Evolutionary conservation across 2,113 vertebrate species (phyloP).

Genomic region (Amphilophus citrinellus): DNA sequence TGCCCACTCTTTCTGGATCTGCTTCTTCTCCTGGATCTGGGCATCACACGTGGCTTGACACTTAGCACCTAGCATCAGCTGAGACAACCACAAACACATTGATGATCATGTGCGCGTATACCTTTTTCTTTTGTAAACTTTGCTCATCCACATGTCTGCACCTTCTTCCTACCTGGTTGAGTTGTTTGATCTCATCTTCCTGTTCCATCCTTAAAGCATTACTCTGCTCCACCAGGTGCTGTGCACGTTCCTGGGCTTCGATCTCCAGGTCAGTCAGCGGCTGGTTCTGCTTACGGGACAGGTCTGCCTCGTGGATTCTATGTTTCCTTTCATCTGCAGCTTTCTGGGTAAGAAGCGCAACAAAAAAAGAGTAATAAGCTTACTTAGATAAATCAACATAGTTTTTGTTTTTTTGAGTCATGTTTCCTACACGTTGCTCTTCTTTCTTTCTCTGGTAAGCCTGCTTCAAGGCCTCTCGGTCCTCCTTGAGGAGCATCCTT

Average conservation of each 20-base stretch:
- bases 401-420: background rate
- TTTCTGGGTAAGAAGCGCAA: conserved; percentile 64
- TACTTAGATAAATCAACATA: background rate
- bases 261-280: conserved; percentile 84
- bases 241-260: conserved; percentile 79
- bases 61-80: conserved; percentile 87
- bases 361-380: background rate
- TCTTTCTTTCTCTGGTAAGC: conserved; percentile 73
- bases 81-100: background rate
- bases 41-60: conserved; percentile 89
- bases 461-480: conserved; percentile 69
- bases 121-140: background rate
- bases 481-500: conserved; percentile 71
- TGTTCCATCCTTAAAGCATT: conserved; percentile 84
- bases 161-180: conserved; percentile 81
- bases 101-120: background rate
- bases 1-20: conserved; percentile 80
- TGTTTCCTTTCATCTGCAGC: conserved; percentile 79
- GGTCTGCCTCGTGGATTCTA: conserved; percentile 78
- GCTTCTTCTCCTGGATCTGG: conserved; percentile 88
- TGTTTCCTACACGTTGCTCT: conserved; percentile 51
- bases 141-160: background rate
- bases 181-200: conserved; percentile 88
- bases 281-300: conserved; percentile 71
- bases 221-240: conserved; percentile 81